A percentile compares a stretch with the other conserved stretches of the same genome.
These are phyloP conservation scores for Pogona vitticeps DNA, from an alignment of 2,113 vertebrate genomes.

Conservation along the genomic window DNA sequence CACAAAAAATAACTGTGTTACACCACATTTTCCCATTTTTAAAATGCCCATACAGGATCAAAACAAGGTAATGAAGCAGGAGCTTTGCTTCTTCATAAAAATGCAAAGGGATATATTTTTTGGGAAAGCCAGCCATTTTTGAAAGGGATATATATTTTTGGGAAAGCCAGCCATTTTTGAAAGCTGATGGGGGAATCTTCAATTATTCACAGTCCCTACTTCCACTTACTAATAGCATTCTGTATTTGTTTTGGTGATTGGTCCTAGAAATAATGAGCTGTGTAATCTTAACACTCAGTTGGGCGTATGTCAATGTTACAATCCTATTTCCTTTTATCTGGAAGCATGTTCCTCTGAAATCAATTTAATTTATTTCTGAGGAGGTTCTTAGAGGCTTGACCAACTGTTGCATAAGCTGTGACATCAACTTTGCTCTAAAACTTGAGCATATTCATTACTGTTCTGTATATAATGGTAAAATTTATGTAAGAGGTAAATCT, in stretches of 20 bases:
- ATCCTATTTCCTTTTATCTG: not conserved
- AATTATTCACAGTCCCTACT: slow-evolving; percentile 2
- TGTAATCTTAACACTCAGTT: not conserved
- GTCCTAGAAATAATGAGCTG: not conserved
- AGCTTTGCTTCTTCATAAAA: not conserved
- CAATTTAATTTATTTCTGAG: not conserved
- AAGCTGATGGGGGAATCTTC: not conserved
- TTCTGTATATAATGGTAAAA: not conserved
- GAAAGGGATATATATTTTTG: rapidly evolving
- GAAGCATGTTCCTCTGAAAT: not conserved
- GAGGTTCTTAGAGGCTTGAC: not conserved
- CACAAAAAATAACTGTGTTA: not conserved
- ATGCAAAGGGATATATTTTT: rapidly evolving
- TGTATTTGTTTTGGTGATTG: not conserved
- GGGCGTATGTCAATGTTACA: not conserved
- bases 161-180: not conserved
- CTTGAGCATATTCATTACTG: not conserved
- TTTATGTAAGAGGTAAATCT: not conserved
- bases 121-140: not conserved
- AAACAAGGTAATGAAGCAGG: not conserved
- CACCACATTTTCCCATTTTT: not conserved
- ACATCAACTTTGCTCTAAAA: not conserved
- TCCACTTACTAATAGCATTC: not conserved
- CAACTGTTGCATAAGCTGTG: not conserved
- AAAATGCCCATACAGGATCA: not conserved